Evolutionary conservation across 2,797 vertebrate species (phyloP).

Genomic region (Australoheros facetus): DNA sequence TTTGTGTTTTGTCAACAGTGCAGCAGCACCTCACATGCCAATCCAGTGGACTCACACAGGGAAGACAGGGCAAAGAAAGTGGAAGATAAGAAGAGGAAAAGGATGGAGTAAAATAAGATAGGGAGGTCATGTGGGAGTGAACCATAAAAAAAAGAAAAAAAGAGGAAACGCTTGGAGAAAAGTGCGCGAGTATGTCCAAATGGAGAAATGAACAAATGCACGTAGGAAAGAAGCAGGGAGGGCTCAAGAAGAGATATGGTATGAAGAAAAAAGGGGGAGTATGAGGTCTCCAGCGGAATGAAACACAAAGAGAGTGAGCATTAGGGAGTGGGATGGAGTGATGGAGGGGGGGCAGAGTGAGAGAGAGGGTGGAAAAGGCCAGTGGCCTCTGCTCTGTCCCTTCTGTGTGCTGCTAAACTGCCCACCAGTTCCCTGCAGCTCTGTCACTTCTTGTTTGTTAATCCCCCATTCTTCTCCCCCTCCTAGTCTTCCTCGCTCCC

Average conservation of each 20-base stretch:
- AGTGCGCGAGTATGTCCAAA: not conserved
- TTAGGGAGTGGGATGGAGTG: constrained; percentile 40
- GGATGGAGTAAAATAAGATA: not conserved
- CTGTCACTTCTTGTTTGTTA: constrained; percentile 78
- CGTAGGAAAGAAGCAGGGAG: not conserved
- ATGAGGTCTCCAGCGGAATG: constrained; percentile 21
- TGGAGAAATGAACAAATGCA: not conserved
- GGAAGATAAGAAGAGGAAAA: constrained; percentile 27
- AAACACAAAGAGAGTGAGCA: constrained; percentile 55
- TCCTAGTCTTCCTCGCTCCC: constrained; percentile 64
- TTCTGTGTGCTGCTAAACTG: constrained; percentile 74
- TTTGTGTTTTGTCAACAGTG: constrained; percentile 74
- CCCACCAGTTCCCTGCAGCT: constrained; percentile 75
- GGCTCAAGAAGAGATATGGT: constrained; percentile 1
- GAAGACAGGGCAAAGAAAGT: constrained; percentile 35
- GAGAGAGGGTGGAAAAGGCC: constrained; percentile 72
- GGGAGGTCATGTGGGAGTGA: constrained; percentile 3
- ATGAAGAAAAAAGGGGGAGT: constrained; percentile 13
- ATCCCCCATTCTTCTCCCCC: constrained; percentile 71
- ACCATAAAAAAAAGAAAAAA: not conserved
- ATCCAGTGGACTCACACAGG: constrained; percentile 27
- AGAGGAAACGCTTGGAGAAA: not conserved
- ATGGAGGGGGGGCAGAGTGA: constrained; percentile 55
- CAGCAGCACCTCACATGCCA: constrained; percentile 67
- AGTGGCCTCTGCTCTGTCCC: constrained; percentile 73